A percentile compares a stretch with the other conserved stretches of the same genome.
These are phyloP conservation scores for Timema cristinae DNA, from an alignment of 2,888 invertebrate species.

Conservation along the genomic window DNA sequence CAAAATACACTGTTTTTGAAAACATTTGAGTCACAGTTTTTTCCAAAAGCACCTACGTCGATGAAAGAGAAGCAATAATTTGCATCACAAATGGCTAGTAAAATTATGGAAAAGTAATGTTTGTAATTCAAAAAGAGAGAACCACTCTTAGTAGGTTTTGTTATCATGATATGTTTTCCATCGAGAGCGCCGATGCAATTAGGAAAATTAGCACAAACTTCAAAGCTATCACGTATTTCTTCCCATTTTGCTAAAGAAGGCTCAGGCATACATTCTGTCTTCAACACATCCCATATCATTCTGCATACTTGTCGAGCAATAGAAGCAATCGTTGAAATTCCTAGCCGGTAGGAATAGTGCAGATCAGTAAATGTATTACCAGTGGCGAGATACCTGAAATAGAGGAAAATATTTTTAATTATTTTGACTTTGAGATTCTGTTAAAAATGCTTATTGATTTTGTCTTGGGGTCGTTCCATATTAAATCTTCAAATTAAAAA, in stretches of 20 bases:
- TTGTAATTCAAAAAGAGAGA: not conserved
- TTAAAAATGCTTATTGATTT: too few species aligned
- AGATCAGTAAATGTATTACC: not conserved
- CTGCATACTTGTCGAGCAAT: conserved; percentile 12
- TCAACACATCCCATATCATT: conserved; percentile 11
- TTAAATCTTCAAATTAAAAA: too few species aligned
- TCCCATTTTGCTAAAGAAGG: not conserved
- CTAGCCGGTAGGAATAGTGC: conserved; percentile 10
- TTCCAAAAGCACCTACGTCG: not conserved
- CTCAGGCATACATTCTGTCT: not conserved
- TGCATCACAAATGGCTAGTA: not conserved
- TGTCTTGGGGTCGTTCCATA: too few species aligned
- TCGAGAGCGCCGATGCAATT: too few species aligned
- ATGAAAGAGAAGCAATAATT: not conserved
- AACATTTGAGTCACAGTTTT: not conserved
- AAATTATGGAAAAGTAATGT: conserved; percentile 1
- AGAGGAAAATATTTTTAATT: not conserved
- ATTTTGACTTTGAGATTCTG: too few species aligned
- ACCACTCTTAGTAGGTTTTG: conserved; percentile 8
- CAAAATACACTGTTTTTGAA: conserved; percentile 4
- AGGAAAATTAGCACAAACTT: too few species aligned
- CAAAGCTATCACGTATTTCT: not conserved
- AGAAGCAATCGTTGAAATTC: conserved; percentile 12
- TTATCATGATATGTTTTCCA: not conserved
- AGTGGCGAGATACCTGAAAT: conserved; percentile 16